Evolutionary conservation across 2,888 invertebrate genomes (phyloP).

Genomic region (Marasmarcha lunaedactyla): DNA sequence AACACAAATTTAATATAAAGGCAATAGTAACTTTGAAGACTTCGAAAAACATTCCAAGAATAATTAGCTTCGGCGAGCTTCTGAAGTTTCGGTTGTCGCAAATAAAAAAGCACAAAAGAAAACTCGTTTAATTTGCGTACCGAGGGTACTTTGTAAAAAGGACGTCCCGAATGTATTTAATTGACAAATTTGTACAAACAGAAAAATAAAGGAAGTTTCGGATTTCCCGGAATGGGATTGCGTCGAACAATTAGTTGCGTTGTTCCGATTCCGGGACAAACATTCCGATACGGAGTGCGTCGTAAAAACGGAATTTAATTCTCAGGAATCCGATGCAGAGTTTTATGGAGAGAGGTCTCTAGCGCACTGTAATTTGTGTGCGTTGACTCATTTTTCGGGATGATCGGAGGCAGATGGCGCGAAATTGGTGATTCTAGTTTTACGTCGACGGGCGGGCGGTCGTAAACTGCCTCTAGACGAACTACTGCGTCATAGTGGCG

Average conservation of each 20-base stretch:
- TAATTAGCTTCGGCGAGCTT: constrained; percentile 33
- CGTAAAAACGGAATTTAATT: constrained; percentile 41
- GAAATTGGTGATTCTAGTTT: constrained; percentile 56
- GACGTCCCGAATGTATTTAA: constrained; percentile 25
- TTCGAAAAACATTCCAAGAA: constrained; percentile 16
- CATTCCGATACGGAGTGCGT: constrained; percentile 27
- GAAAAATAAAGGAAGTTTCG: constrained; percentile 27
- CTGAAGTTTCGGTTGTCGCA: constrained; percentile 40
- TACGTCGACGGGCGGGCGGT: constrained; percentile 25
- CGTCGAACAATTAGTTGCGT: constrained; percentile 41
- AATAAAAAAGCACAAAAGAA: constrained; percentile 44
- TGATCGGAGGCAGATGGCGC: constrained; percentile 53
- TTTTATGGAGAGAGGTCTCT: constrained; percentile 35
- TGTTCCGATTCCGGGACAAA: constrained; percentile 21
- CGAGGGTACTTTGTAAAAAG: constrained; percentile 15
- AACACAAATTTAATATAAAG: constrained; percentile 16
- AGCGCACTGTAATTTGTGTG: constrained; percentile 48
- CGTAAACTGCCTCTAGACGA: constrained; percentile 1
- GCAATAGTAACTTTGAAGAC: constrained; percentile 23
- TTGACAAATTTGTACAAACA: constrained; percentile 39
- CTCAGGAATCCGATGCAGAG: constrained; percentile 26
- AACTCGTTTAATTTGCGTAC: constrained; percentile 42
- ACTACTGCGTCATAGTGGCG: not conserved
- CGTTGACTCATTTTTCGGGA: constrained; percentile 51
- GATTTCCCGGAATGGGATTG: constrained; percentile 22